phyloP scores from a whole-genome alignment of 2,113 vertebrate species.

The Callospermophilus lateralis region DNA sequence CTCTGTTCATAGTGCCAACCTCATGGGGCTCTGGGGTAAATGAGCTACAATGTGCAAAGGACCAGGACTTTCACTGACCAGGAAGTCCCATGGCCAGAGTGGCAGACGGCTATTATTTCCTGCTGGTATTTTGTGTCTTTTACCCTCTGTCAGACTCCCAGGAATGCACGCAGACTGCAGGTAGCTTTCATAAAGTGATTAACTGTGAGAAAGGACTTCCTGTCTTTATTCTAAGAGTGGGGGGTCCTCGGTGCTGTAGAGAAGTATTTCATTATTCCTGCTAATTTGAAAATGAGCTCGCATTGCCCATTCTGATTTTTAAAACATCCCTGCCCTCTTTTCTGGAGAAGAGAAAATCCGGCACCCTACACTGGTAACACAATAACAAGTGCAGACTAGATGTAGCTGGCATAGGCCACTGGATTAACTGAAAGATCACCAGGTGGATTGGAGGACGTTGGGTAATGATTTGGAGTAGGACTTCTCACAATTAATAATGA shows the following conservation, averaged over 20 bases:
- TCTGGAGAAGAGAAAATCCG: slow-evolving; percentile 34
- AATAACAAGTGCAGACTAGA: slow-evolving; percentile 46
- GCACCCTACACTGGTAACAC: not conserved
- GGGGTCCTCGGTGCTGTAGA: not conserved
- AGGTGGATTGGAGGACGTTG: slow-evolving; percentile 34
- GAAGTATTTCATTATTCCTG: not conserved
- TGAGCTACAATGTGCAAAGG: no score
- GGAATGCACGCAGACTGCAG: not conserved
- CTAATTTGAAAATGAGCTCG: not conserved
- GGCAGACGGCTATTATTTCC: not conserved
- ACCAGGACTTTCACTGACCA: accelerated
- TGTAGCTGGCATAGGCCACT: not conserved
- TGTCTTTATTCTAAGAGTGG: not conserved
- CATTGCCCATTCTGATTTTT: not conserved
- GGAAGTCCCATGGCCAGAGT: not conserved
- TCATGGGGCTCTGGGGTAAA: not conserved
- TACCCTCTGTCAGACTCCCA: accelerated
- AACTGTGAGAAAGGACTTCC: not conserved
- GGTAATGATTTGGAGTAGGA: slow-evolving; percentile 51
- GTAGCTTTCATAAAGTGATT: not conserved
- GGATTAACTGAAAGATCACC: not conserved
- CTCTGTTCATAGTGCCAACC: not conserved
- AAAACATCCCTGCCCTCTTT: slow-evolving; percentile 14
- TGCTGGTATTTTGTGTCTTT: not conserved
- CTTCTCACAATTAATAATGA: slow-evolving; percentile 35